These are phyloP conservation scores for Tiliqua scincoides DNA, from an alignment of 2,113 vertebrate genomes.

Conservation along the genomic window DNA sequence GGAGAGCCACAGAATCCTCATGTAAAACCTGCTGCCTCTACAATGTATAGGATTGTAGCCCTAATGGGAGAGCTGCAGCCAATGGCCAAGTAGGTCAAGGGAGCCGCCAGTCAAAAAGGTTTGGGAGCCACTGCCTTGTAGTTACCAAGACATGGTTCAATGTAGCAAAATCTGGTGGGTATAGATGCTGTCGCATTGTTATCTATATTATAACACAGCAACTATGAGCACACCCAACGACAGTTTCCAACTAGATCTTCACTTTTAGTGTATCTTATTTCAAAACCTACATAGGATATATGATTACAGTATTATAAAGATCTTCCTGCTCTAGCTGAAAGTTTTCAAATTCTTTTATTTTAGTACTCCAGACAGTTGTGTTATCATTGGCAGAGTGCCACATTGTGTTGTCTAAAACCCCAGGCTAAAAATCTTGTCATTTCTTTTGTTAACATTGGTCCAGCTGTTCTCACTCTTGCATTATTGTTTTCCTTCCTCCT, in stretches of 20 bases:
- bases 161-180: neutral
- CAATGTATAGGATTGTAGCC: no score
- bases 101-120: no score
- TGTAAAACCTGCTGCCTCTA: no score
- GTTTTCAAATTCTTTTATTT: conserved; percentile 42
- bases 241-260: neutral
- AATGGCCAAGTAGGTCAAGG: no score
- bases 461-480: conserved; percentile 73
- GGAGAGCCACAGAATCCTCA: no score
- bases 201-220: neutral
- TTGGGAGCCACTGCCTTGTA: no score
- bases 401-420: conserved; percentile 46
- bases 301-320: rapidly evolving
- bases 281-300: no score
- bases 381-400: conserved; percentile 56
- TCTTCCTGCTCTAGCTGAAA: neutral
- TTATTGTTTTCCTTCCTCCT: conserved; percentile 60
- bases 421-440: conserved; percentile 56
- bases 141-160: neutral
- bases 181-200: neutral
- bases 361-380: neutral
- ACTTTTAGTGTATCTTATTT: conserved; percentile 12
- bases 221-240: neutral
- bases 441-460: conserved; percentile 72
- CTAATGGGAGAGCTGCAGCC: no score